Conservation (phyloP, 2,888 invertebrate species). For the Ferrisia virgata region DNA sequence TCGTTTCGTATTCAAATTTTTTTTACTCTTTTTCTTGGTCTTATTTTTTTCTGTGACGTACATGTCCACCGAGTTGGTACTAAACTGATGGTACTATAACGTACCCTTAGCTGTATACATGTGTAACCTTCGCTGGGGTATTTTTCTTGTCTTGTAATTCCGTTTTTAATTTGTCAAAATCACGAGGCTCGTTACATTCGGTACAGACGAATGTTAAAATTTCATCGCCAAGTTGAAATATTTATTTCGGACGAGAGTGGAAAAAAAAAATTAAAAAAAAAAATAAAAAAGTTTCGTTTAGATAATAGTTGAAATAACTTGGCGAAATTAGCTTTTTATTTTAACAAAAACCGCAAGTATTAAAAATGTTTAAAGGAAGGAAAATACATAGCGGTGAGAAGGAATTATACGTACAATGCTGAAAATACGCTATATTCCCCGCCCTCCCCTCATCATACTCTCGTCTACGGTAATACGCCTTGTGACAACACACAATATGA, state of each 20-base stretch:
- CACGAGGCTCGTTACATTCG: not conserved
- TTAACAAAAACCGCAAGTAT: not conserved
- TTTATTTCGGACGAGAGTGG: not conserved
- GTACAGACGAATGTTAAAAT: not conserved
- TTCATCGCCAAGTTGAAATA: slow-evolving; percentile 13
- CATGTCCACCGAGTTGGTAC: not conserved
- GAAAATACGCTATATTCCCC: not conserved
- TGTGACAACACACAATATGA: not conserved
- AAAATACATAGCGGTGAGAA: not conserved
- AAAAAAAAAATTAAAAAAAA: not conserved
- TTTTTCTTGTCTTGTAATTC: not conserved
- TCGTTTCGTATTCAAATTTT: slow-evolving; percentile 15
- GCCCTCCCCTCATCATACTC: too few species aligned
- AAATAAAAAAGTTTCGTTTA: not conserved
- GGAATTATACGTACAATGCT: not conserved
- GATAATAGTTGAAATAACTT: not conserved
- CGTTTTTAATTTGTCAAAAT: slow-evolving; percentile 25
- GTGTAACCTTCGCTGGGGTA: not conserved
- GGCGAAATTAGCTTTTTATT: not conserved
- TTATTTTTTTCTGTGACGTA: not conserved
- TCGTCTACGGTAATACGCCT: not conserved
- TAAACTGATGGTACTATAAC: not conserved
- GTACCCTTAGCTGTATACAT: not conserved
- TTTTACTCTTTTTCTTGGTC: not conserved
- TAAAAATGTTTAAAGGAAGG: not conserved